Percentiles rank a stretch among this genome's conserved stretches.
These are phyloP conservation scores for Deroptyus accipitrinus DNA, from an alignment of 2,113 vertebrate genomes.

Conservation along the genomic window DNA sequence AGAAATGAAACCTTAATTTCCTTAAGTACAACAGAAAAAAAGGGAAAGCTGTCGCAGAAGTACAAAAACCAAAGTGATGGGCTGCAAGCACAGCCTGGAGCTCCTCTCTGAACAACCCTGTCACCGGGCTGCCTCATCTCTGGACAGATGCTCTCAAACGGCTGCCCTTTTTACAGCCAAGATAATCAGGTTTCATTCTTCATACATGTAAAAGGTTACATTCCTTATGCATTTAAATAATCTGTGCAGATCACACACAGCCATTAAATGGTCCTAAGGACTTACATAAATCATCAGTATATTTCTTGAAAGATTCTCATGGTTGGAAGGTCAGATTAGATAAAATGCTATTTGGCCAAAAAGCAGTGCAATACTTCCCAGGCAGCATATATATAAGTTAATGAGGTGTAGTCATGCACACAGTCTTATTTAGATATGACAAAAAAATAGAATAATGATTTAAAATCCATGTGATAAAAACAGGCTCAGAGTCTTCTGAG, in stretches of 20 bases:
- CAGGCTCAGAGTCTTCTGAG: background rate
- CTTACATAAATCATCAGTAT: background rate
- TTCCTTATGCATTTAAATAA: background rate
- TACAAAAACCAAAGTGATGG: background rate
- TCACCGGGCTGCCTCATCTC: background rate
- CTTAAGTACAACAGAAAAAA: background rate
- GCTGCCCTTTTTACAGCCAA: background rate
- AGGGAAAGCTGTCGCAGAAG: background rate
- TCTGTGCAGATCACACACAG: background rate
- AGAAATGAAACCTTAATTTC: background rate
- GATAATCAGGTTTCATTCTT: constrained; percentile 2
- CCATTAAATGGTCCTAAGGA: background rate
- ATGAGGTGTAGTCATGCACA: background rate
- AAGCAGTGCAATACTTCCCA: background rate
- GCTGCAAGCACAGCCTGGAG: background rate
- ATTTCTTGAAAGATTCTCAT: background rate
- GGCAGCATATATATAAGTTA: background rate
- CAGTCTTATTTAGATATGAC: background rate
- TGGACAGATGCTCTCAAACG: background rate
- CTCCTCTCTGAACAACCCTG: background rate
- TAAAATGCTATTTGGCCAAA: background rate
- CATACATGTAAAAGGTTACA: background rate
- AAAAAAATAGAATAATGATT: constrained; percentile 29
- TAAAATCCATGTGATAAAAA: constrained; percentile 32
- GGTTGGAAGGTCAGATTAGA: constrained; percentile 4